Evolutionary conservation across 2,888 invertebrate species (phyloP), one percentile per base, ranked within the genome.

Genomic region (Acanthopleura granulata): DNA sequence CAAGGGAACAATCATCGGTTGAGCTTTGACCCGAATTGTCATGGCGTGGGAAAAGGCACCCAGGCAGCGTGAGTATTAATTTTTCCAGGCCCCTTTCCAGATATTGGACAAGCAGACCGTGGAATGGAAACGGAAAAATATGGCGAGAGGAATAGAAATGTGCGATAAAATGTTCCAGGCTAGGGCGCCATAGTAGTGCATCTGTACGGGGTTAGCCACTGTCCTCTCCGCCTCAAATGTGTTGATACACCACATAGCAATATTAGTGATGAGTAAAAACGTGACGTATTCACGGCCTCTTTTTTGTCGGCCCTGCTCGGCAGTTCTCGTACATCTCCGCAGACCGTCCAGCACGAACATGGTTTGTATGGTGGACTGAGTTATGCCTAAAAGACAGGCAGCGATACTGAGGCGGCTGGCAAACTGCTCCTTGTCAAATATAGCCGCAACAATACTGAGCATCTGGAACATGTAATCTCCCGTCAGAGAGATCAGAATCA

Each of bases 181-280:
- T 79, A 97, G 93, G 90, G 95, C 95, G 76, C 97, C 97, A 90
- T 97, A 97, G 92, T 97, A 97, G 85, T 96, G 94, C 87, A 96
- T 93, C 90, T 97, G 97, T 62, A 97, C 95, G 82, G 97, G 97
- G 92, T 97, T 97, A 82, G 96, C 96, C 87, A 95, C 94, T 80
- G 97, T 97, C 91, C 97, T 97, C 91, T 96, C 96, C 9, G 95
- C 95, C 91, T 97, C 97, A 89, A 98, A 97, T 61, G 97, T 97
- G 91, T 97, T 97, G 87, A 97, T 96, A 82, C 97, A 94, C 95
- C 97, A 98, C 95, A 98, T 96, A 84, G 97, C 96, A 84, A 98
- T 95, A 91, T 98, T 98, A 91, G 96, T 96, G 89, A 98, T 96
- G 79, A 98, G 93, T 79, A 98, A 93, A 93, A 98, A 97, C 79